Conservation (phyloP, 2,888 invertebrate species). For the Gastrophysa polygoni region DNA sequence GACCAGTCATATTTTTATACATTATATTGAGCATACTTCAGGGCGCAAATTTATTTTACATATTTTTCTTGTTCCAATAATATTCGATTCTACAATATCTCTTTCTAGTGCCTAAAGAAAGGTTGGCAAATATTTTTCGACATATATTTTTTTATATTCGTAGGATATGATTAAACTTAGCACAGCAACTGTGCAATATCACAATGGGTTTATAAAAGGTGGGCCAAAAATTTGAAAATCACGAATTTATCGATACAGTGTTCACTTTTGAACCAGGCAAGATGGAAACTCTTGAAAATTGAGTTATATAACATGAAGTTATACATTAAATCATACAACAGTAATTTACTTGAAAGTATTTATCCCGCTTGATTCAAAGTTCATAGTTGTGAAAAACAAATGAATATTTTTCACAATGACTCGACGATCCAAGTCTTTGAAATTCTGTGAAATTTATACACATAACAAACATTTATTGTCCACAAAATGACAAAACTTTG, state of each 20-base stretch:
- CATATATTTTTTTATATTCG: slow-evolving; percentile 28
- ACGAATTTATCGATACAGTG: too few species aligned
- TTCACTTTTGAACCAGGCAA: too few species aligned
- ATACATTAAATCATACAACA: too few species aligned
- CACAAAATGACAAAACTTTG: background rate
- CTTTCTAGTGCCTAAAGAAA: slow-evolving; percentile 24
- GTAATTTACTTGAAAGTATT: too few species aligned
- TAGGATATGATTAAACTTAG: slow-evolving; percentile 54
- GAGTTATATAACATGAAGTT: too few species aligned
- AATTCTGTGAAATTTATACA: too few species aligned
- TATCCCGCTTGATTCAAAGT: too few species aligned
- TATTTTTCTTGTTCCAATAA: slow-evolving; percentile 21
- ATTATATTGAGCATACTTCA: slow-evolving; percentile 39
- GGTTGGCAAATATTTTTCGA: slow-evolving; percentile 30
- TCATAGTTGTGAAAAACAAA: too few species aligned
- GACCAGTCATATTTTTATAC: slow-evolving; percentile 31
- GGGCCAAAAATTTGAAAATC: background rate
- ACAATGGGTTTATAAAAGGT: slow-evolving; percentile 48
- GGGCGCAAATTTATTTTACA: slow-evolving; percentile 36
- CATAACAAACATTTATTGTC: too few species aligned
- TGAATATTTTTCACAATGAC: too few species aligned
- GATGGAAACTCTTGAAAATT: too few species aligned
- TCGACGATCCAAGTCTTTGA: too few species aligned
- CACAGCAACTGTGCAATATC: slow-evolving; percentile 53
- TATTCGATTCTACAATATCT: slow-evolving; percentile 20